phyloP scores from a whole-genome alignment of 2,113 vertebrate species.

The Rana temporaria region DNA sequence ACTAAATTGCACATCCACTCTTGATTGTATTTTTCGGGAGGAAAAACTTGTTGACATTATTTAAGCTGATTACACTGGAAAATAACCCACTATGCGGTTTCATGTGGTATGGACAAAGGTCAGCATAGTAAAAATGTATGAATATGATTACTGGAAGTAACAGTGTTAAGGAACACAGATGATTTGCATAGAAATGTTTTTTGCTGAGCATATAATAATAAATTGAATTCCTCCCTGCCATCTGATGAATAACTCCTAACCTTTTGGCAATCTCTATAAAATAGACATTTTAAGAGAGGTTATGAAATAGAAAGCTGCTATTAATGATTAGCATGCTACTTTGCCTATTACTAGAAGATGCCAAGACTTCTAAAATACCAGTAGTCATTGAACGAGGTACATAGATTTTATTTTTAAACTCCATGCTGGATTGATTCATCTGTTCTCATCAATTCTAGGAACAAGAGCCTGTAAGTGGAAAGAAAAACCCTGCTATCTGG shows the following conservation, averaged over 20 bases:
- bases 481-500: too few species aligned
- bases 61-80: too few species aligned
- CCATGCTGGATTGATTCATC: constrained; percentile 13
- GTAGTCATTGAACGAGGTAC: neutral
- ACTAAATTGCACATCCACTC: too few species aligned
- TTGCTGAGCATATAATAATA: neutral
- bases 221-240: neutral
- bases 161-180: too few species aligned
- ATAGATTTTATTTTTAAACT: neutral
- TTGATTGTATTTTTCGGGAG: too few species aligned
- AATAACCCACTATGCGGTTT: too few species aligned
- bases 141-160: too few species aligned
- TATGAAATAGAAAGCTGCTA: neutral
- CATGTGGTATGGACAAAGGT: too few species aligned
- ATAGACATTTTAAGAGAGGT: constrained; percentile 5
- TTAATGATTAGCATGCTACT: constrained; percentile 8
- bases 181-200: neutral
- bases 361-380: neutral
- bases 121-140: too few species aligned
- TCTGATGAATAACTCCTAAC: neutral
- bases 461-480: neutral
- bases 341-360: constrained; percentile 34
- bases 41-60: too few species aligned
- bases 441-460: constrained; percentile 29
- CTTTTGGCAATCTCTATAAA: neutral